Percentiles rank a stretch among this genome's conserved stretches.
Conservation (phyloP, 2,888 invertebrate species). For the Ophion costatus region DNA sequence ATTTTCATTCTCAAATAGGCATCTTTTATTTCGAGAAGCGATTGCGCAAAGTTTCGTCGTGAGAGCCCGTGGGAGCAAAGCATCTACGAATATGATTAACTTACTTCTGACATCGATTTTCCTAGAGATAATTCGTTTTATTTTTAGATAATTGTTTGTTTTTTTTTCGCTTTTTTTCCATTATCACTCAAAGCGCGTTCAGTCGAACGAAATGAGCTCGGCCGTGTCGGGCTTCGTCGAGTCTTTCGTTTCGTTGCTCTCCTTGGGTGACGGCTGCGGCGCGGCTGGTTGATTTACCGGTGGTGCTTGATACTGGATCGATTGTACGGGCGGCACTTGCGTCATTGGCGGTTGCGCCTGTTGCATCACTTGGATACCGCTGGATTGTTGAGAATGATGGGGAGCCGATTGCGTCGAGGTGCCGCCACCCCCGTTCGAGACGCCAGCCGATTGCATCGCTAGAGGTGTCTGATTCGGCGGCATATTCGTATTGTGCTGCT, state of each 20-base stretch:
- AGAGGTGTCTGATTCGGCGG: slow-evolving; percentile 57
- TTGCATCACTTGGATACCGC: slow-evolving; percentile 66
- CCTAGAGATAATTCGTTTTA: not conserved
- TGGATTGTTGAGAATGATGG: slow-evolving; percentile 56
- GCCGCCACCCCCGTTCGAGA: slow-evolving; percentile 25
- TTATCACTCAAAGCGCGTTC: slow-evolving; percentile 39
- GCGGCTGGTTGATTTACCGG: slow-evolving; percentile 50
- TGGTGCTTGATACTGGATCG: slow-evolving; percentile 68
- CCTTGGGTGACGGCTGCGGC: slow-evolving; percentile 61
- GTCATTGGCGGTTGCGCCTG: slow-evolving; percentile 67
- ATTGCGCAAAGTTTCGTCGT: not conserved
- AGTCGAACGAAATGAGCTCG: slow-evolving; percentile 93
- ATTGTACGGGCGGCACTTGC: slow-evolving; percentile 65
- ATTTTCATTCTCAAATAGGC: not conserved
- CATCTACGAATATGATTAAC: slow-evolving; percentile 18
- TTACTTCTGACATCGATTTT: slow-evolving; percentile 9
- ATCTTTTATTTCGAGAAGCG: not conserved
- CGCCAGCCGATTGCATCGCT: slow-evolving; percentile 66
- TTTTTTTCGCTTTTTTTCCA: not conserved
- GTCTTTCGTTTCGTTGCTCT: slow-evolving; percentile 71
- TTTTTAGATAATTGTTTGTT: not conserved
- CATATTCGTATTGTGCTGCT: slow-evolving; percentile 66
- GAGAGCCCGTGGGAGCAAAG: not conserved
- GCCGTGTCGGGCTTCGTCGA: slow-evolving; percentile 87
- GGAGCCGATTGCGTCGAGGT: slow-evolving; percentile 41